phyloP scores from a whole-genome alignment of 2,888 invertebrate species.

The Halocaridina rubra region DNA sequence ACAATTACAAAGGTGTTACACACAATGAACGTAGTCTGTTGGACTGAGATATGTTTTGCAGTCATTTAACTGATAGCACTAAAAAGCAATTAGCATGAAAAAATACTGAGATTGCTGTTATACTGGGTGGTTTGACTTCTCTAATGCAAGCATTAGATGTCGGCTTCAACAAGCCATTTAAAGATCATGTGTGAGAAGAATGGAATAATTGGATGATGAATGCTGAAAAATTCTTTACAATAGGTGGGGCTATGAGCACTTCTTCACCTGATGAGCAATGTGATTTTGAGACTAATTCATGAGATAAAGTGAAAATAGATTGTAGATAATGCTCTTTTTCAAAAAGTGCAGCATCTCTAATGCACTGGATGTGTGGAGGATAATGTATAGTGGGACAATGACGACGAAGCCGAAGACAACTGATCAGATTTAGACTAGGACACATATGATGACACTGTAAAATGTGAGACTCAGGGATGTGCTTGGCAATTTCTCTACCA shows the following conservation, averaged over 20 bases:
- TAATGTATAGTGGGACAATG: constrained; percentile 3
- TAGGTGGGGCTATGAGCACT: neutral
- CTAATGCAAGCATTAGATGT: constrained; percentile 24
- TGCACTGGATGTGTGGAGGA: neutral
- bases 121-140: constrained; percentile 15
- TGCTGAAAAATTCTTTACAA: neutral
- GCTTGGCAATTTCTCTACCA: neutral
- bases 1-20: neutral
- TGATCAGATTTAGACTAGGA: neutral
- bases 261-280: constrained; percentile 3
- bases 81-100: neutral
- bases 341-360: constrained; percentile 12
- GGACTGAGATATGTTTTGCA: constrained; percentile 12
- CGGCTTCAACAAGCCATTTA: constrained; percentile 15
- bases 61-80: neutral
- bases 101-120: neutral
- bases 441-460: neutral
- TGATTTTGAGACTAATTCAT: neutral
- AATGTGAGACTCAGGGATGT: neutral
- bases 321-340: constrained; percentile 17
- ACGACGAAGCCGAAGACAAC: neutral
- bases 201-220: neutral
- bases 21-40: neutral
- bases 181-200: neutral
- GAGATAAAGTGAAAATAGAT: constrained; percentile 2